Base-by-base conservation (phyloP, 2,113 vertebrate genomes). In the Plecturocebus donacophilus region DNA sequence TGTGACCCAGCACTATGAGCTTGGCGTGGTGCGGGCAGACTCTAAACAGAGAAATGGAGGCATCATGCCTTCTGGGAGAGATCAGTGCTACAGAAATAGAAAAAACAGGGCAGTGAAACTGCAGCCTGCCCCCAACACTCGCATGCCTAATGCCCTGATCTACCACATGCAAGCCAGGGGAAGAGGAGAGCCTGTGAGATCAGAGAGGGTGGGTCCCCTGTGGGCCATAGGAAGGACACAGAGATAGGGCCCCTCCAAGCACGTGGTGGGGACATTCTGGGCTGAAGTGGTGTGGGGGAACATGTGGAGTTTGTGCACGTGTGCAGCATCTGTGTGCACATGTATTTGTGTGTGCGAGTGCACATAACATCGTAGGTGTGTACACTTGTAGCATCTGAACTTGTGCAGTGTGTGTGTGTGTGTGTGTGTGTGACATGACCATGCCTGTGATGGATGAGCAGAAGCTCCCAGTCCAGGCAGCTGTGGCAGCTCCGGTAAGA, bases 41-140 rank as follows among this genome's bases (percentile, higher is more conserved):
- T 30, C 6, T 17, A 38, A 35, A 14, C 4, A 75, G 49, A 30
- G 45, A 49, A 32, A n/a, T 6, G 11, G 25, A 77, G n/a, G n/a
- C 56, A 17, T 10, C 45, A 4, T n/a, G 5, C 84, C 40, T 45
- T 79, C 83, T 49, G 21, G 38, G 38, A 21, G 71, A 27, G 21
- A 7, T 20, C 0, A 0, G 71, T 1, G 1, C 49, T 19, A 1
- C 35, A 2, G 61, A 66, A 42, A 6, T 8, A 6, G 8, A 0
- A 8, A 21, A 47, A 4, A 19, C 20, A 17, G 32, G n/a, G 20
- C 14, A 8, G 52, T 19, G 35, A 19, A 10, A 8, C 7, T 0
- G 38, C 35, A 7, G 20, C 32, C 42, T 76, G 27, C 11, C 20
- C 13, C 27, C 8, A 2, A 17, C 21, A 61, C 54, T 42, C 8